These are phyloP conservation scores for Dysidea cf. avara DNA, from an alignment of 37 sponge, comb jelly and placozoan genomes.

Conservation along the genomic window DNA sequence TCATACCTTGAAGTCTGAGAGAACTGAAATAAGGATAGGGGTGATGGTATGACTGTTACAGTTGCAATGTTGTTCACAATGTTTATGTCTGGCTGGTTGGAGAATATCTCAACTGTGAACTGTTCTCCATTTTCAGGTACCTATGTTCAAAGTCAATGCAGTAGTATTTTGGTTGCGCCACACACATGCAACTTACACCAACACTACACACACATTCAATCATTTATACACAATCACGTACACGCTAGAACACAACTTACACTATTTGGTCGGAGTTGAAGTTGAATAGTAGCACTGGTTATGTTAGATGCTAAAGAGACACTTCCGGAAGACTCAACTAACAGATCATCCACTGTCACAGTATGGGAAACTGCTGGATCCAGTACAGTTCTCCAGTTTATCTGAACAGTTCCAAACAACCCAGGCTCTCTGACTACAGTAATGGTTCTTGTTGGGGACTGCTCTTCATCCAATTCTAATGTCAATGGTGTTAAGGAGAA, in stretches of 20 bases:
- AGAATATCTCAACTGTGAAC: slow-evolving; percentile 31
- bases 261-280: slow-evolving; percentile 27
- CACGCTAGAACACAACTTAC: not conserved
- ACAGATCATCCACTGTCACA: slow-evolving; percentile 16
- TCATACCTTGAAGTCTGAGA: slow-evolving; percentile 15
- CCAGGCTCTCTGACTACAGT: slow-evolving; percentile 41
- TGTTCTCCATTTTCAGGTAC: slow-evolving; percentile 45
- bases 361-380: slow-evolving; percentile 8
- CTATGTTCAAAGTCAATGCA: slow-evolving; percentile 7
- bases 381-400: slow-evolving; percentile 39
- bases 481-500: slow-evolving; percentile 38
- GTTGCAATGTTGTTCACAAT: not conserved
- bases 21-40: slow-evolving; percentile 35
- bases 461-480: slow-evolving; percentile 47
- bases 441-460: slow-evolving; percentile 22
- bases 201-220: too few species aligned
- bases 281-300: slow-evolving; percentile 10
- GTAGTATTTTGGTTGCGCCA: not conserved
- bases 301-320: slow-evolving; percentile 38
- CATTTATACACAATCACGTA: too few species aligned
- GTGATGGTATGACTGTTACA: slow-evolving; percentile 8
- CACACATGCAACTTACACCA: too few species aligned
- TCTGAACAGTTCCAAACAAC: slow-evolving; percentile 28
- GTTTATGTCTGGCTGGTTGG: slow-evolving; percentile 10
- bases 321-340: slow-evolving; percentile 14